Base-by-base conservation (phyloP, 2,113 vertebrate species). In the Oreochromis spilurus region DNA sequence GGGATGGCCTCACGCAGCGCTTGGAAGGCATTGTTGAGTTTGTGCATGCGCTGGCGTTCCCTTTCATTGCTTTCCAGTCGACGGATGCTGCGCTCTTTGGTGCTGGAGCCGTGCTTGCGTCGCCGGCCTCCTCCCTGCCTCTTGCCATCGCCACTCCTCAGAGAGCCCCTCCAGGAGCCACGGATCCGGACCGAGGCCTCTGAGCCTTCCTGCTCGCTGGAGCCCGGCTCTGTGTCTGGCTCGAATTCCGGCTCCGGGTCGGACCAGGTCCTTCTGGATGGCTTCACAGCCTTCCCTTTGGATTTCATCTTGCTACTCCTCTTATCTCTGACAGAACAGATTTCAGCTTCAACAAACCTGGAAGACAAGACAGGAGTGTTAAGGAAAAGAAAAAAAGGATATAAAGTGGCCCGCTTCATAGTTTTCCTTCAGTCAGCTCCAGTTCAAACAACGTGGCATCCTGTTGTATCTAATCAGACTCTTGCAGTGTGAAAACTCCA, bases 21-120 rank as follows among this genome's bases (percentile, higher is more conserved):
- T 93, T 99, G 98, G 95, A 99, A 99, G 0, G 99, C 99, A 0
- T 98, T 99, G 97, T 99, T 99, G 83, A 99, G 98, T 89, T 99
- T 99, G 96, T 99, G 99, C 99, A 99, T 99, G 34, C 99, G 96
- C 94, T 99, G 98, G 24, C 99, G 96, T 90, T 99, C 99, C 0
- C 98, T 95, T 93, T 99, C 98, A 0, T 99, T 99, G 95, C 98
- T 99, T 84, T 99, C 99, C 83, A 99, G 96, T 1, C 99, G 96
- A 12, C 98, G 96, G 91, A 97, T 17, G 88, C 97, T 97, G 89
- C 97, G 96, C 21, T 98, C 98, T 54, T 97, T 97, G 21, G 86
- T 91, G 88, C 91, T 89, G 86, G 94, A 94, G 36, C 96, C 91
- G 0, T 94, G 92, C 11, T 96, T 94, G 45, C 93, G 91, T 67